phyloP scores from a whole-genome alignment of 2,113 vertebrate genomes.

The Crotalus viridis region DNA sequence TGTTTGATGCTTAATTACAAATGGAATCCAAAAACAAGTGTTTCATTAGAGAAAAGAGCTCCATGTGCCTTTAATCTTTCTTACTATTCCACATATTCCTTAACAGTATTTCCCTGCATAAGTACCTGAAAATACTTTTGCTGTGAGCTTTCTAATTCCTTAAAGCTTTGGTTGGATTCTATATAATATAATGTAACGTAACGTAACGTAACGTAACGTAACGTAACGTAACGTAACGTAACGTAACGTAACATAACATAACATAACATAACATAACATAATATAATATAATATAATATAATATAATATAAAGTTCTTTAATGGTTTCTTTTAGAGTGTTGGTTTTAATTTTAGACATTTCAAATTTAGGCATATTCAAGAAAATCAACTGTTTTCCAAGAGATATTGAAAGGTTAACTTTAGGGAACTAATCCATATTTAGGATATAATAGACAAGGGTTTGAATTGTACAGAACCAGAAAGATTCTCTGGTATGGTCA shows the following conservation, averaged over 20 bases:
- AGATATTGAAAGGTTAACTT: neutral
- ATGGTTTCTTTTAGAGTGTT: neutral
- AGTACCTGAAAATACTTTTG: neutral
- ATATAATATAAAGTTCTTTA: neutral
- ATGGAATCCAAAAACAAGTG: neutral
- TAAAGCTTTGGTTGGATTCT: neutral
- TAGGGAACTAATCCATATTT: neutral
- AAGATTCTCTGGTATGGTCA: neutral
- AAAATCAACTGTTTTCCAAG: neutral
- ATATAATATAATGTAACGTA: no score
- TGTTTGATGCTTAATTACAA: neutral
- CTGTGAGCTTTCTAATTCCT: neutral
- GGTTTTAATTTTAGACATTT: neutral
- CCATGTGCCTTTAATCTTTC: neutral
- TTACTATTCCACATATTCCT: neutral
- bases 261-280: no score
- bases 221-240: no score
- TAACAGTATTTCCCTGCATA: neutral
- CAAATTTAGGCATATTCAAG: neutral
- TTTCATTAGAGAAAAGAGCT: neutral
- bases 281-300: no score
- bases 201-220: no score
- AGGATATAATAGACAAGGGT: neutral
- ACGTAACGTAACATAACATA: no score
- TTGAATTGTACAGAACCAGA: neutral